Conservation (phyloP, 2,797 vertebrate species). For the Urosaurus nigricauda region DNA sequence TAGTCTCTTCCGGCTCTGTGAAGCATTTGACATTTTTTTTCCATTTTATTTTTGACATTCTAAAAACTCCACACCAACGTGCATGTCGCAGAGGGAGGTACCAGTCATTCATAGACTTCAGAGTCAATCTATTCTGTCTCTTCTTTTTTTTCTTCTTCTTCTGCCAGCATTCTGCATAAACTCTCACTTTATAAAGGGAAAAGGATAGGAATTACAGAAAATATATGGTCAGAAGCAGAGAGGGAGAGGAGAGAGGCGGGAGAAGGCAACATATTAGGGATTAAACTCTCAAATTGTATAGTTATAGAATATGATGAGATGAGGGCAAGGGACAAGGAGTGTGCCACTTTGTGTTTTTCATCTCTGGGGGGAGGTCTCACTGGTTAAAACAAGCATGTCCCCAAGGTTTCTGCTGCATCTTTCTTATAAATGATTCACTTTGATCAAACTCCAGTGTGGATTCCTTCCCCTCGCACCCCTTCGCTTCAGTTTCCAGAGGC, state of each 20-base stretch:
- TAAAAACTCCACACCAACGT: too few relatives aligned
- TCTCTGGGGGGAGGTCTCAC: constrained; percentile 57
- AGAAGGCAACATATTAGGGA: constrained; percentile 1
- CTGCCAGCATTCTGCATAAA: constrained; percentile 1
- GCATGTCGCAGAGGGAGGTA: background rate
- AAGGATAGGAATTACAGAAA: background rate
- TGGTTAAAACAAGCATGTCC: constrained; percentile 56
- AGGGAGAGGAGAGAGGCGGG: background rate
- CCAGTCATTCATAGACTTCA: background rate
- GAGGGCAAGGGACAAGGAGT: background rate
- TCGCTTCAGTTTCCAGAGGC: constrained; percentile 65
- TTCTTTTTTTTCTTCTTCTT: background rate
- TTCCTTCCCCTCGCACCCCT: constrained; percentile 38
- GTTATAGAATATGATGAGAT: constrained; percentile 50
- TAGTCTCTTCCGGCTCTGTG: background rate
- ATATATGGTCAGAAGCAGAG: background rate
- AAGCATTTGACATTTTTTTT: constrained; percentile 3
- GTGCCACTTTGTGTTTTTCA: constrained; percentile 61
- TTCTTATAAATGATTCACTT: constrained; percentile 81
- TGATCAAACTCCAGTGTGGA: constrained; percentile 77
- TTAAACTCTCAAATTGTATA: constrained; percentile 38
- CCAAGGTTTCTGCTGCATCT: constrained; percentile 69
- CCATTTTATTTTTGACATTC: background rate
- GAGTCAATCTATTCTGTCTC: background rate
- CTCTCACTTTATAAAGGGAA: constrained; percentile 45